Percentiles rank a stretch among this genome's conserved stretches.
These are phyloP conservation scores for Steromphala cineraria DNA, from an alignment of 2,888 invertebrate species.

Conservation along the genomic window DNA sequence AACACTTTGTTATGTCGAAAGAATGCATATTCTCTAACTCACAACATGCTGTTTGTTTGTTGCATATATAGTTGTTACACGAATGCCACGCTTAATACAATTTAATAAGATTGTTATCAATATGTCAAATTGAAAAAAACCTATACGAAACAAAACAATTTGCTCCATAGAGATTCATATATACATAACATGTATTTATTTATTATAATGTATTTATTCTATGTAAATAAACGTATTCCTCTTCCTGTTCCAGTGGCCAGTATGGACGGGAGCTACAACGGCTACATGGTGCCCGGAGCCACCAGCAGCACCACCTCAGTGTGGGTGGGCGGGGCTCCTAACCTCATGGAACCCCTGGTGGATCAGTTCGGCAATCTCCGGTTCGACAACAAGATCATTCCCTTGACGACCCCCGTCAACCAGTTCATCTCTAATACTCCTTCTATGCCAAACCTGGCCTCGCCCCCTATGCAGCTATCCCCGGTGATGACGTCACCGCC, in stretches of 20 bases:
- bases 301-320: neutral
- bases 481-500: neutral
- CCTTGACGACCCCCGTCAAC: neutral
- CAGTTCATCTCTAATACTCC: neutral
- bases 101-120: too few relatives aligned
- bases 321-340: neutral
- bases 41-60: too few relatives aligned
- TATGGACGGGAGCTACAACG: neutral
- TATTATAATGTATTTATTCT: too few relatives aligned
- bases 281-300: neutral
- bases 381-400: neutral
- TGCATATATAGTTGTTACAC: too few relatives aligned
- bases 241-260: neutral
- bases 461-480: neutral
- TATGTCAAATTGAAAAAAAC: too few relatives aligned
- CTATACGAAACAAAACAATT: too few relatives aligned
- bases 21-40: too few relatives aligned
- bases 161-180: too few relatives aligned
- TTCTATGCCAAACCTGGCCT: neutral
- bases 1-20: too few relatives aligned
- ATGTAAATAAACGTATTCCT: too few relatives aligned
- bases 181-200: too few relatives aligned
- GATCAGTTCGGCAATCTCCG: constrained; percentile 5
- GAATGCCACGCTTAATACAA: too few relatives aligned
- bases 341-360: constrained; percentile 3